These are phyloP conservation scores for Coenonympha arcania DNA, from an alignment of 2,888 invertebrate genomes.

Conservation along the genomic window DNA sequence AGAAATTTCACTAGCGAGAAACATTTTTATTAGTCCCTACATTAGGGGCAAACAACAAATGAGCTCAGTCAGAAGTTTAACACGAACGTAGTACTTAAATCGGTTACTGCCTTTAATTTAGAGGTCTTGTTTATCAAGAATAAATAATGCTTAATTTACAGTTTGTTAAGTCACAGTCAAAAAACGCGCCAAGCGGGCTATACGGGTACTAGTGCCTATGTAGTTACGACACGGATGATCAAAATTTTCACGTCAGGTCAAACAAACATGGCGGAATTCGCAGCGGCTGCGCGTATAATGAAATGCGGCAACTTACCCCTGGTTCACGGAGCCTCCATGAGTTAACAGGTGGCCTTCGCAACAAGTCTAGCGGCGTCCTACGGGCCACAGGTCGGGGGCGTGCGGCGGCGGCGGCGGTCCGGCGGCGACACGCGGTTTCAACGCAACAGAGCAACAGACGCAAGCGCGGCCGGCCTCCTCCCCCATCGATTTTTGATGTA, in stretches of 20 bases:
- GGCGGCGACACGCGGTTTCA: slow-evolving; percentile 35
- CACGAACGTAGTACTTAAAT: too few relatives aligned
- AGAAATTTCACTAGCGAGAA: too few relatives aligned
- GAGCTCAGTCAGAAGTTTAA: too few relatives aligned
- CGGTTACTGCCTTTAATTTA: neutral
- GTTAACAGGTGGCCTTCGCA: slow-evolving; percentile 68
- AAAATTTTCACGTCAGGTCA: neutral
- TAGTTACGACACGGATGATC: too few relatives aligned
- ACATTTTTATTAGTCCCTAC: too few relatives aligned
- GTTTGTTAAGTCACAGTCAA: neutral
- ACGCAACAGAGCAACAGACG: slow-evolving; percentile 36
- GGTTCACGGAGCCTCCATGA: slow-evolving; percentile 58
- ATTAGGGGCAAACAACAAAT: too few relatives aligned
- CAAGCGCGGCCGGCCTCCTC: slow-evolving; percentile 46
- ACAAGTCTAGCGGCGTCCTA: slow-evolving; percentile 60
- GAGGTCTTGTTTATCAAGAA: too few relatives aligned
- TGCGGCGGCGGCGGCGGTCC: slow-evolving; percentile 53
- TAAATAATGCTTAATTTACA: neutral
- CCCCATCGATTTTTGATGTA: slow-evolving; percentile 67
- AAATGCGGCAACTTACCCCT: slow-evolving; percentile 47
- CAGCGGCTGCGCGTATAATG: slow-evolving; percentile 17
- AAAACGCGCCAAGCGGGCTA: slow-evolving; percentile 14
- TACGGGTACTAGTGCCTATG: neutral
- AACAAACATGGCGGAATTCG: slow-evolving; percentile 15
- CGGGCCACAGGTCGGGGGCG: slow-evolving; percentile 53